These are phyloP conservation scores for Cremastobaeus sp. DNA, from an alignment of 2,888 invertebrate genomes.

Conservation along the genomic window DNA sequence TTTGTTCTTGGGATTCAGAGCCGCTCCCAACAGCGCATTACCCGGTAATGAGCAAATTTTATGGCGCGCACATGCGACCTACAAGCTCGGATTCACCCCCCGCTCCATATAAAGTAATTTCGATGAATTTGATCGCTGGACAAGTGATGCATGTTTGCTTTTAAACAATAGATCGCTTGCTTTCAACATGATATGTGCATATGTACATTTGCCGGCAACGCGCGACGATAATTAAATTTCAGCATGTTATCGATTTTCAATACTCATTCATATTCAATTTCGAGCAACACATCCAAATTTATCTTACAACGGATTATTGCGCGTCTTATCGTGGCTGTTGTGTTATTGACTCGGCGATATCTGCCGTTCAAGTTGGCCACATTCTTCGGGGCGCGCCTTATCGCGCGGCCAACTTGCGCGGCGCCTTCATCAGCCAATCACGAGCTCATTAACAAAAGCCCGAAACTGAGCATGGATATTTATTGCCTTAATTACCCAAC, in stretches of 20 bases:
- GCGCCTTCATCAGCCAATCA: background rate
- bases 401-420: conserved; percentile 4
- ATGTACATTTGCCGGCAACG: conserved; percentile 52
- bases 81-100: conserved; percentile 51
- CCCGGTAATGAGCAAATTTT: conserved; percentile 48
- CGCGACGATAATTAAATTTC: conserved; percentile 58
- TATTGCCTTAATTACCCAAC: conserved; percentile 28
- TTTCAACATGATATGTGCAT: conserved; percentile 57
- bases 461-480: conserved; percentile 15
- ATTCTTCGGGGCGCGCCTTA: conserved; percentile 20
- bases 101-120: conserved; percentile 54
- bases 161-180: conserved; percentile 59
- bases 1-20: too few relatives aligned
- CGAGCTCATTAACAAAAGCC: conserved; percentile 23
- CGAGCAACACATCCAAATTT: conserved; percentile 48
- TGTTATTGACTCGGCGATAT: conserved; percentile 31
- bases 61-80: conserved; percentile 44
- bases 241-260: conserved; percentile 57
- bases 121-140: conserved; percentile 55
- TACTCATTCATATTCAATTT: conserved; percentile 57
- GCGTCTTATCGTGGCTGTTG: conserved; percentile 38
- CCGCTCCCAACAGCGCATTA: conserved; percentile 45
- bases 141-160: conserved; percentile 59
- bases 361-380: conserved; percentile 21
- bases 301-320: conserved; percentile 49